Conservation (phyloP, 2,113 vertebrate genomes). For the Felis catus region F.catus_Fca126_mat1.0 CM031424.1:3006501-3007000, state of each 20-base stretch:
- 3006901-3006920: not conserved
- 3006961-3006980: not conserved
- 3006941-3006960: not conserved
- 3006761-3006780: not conserved
- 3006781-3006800: not conserved
- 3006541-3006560: not conserved
- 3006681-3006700: not conserved
- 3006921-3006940: not conserved
- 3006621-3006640: not conserved
- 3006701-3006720: not conserved
- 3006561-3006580: not conserved
- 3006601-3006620: not conserved
- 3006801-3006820: not conserved
- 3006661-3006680: not conserved
- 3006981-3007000: not conserved
- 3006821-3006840: too few relatives aligned
- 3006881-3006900: not conserved
- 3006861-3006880: not conserved
- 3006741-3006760: not conserved
- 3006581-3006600: not conserved
- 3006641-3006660: not conserved
- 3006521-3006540: not conserved
- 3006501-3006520: not conserved
- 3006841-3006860: not conserved
- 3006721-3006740: not conserved